Percentiles rank a stretch among this genome's conserved stretches.
Conservation (phyloP, 2,797 vertebrate species). For the Pampus argenteus region DNA sequence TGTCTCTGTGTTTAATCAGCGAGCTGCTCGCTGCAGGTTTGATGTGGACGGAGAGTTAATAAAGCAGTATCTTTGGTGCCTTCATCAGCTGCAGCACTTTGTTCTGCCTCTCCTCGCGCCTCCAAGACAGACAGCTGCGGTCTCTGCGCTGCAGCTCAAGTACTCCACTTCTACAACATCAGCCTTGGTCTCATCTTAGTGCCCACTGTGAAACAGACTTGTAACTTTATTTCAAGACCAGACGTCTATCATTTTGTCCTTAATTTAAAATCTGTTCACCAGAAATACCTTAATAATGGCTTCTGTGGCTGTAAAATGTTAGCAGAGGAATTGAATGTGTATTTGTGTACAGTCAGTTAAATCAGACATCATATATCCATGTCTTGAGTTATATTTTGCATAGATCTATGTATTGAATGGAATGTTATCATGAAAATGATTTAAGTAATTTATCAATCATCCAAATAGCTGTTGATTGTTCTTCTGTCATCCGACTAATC, state of each 20-base stretch:
- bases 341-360: background rate
- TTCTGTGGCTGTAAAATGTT: background rate
- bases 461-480: background rate
- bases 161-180: conserved; percentile 26
- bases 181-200: conserved; percentile 21
- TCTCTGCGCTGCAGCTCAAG: conserved; percentile 33
- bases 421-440: too few species aligned
- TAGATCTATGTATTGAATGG: background rate
- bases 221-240: background rate
- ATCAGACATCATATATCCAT: background rate
- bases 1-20: conserved; percentile 86
- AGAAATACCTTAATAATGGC: background rate
- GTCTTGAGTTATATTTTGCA: background rate
- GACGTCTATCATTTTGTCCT: background rate
- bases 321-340: background rate
- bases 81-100: conserved; percentile 83
- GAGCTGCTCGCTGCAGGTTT: conserved; percentile 80
- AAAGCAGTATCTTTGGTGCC: conserved; percentile 82
- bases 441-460: background rate
- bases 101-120: conserved; percentile 64
- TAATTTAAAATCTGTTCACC: background rate
- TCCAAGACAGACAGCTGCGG: conserved; percentile 61
- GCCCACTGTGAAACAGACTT: background rate
- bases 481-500: background rate
- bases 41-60: conserved; percentile 87